Evolutionary conservation across 2,113 vertebrate species (phyloP).

Genomic region (Raja brachyura): DNA sequence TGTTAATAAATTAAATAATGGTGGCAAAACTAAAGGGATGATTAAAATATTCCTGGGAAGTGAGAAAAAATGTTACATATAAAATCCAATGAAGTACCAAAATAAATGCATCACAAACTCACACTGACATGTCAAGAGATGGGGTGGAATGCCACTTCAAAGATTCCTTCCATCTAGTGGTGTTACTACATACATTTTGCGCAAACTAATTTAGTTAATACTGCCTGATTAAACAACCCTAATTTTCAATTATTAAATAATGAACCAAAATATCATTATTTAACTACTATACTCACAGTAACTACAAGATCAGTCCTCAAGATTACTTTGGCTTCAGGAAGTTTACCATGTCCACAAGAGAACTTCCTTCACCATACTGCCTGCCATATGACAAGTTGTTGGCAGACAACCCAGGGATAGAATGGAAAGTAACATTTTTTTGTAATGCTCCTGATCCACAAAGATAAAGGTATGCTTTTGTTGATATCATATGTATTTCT

Average conservation of each 20-base stretch:
- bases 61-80: neutral
- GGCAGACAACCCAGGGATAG: neutral
- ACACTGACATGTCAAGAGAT: neutral
- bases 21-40: neutral
- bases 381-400: neutral
- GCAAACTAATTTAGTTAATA: neutral
- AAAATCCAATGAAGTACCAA: neutral
- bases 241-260: neutral
- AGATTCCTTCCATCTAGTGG: neutral
- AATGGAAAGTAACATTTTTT: neutral
- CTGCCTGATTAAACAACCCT: neutral
- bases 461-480: neutral
- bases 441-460: neutral
- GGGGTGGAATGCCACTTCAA: neutral
- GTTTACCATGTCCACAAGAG: neutral
- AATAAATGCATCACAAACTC: neutral
- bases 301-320: neutral
- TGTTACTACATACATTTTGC: neutral
- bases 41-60: neutral
- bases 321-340: neutral
- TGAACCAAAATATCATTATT: neutral
- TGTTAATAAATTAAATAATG: neutral
- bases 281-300: neutral
- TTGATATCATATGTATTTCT: neutral
- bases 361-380: neutral